Evolutionary conservation across 2,888 invertebrate species (phyloP).

Genomic region (Calameuta pallipes): DNA sequence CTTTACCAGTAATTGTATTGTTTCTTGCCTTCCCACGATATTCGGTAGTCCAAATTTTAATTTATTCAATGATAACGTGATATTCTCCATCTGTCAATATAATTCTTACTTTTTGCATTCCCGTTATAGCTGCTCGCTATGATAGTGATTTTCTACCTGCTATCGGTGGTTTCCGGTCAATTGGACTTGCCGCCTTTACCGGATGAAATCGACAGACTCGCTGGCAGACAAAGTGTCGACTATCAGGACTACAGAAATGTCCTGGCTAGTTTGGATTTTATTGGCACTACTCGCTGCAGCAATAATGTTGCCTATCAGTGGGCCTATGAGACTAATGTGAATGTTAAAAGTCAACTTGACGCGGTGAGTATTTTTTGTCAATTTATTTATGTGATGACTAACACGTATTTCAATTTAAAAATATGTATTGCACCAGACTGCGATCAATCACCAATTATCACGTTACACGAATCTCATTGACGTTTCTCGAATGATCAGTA

Average conservation of each 20-base stretch:
- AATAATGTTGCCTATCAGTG: conserved; percentile 90
- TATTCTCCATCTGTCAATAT: background rate
- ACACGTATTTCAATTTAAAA: background rate
- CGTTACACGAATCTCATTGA: background rate
- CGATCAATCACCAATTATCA: too few relatives aligned
- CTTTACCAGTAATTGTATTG: background rate
- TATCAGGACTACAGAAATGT: conserved; percentile 52
- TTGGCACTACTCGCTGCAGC: conserved; percentile 84
- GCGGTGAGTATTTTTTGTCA: conserved; percentile 75
- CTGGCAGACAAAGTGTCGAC: conserved; percentile 23
- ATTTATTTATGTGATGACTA: background rate
- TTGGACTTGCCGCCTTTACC: conserved; percentile 55
- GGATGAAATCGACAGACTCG: conserved; percentile 35
- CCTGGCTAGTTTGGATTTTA: conserved; percentile 78
- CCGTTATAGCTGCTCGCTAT: conserved; percentile 8
- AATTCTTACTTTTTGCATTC: conserved; percentile 8
- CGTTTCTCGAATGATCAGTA: background rate
- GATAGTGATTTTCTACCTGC: conserved; percentile 25
- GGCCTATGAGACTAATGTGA: conserved; percentile 90
- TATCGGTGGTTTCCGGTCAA: conserved; percentile 44
- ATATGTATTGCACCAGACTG: background rate
- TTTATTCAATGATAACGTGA: background rate
- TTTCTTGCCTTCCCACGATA: background rate
- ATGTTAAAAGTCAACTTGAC: conserved; percentile 83
- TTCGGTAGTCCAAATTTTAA: background rate